Percentiles rank a stretch among this genome's conserved stretches.
phyloP scores from a whole-genome alignment of 2,888 invertebrate genomes.

The Dicycla oo region DNA sequence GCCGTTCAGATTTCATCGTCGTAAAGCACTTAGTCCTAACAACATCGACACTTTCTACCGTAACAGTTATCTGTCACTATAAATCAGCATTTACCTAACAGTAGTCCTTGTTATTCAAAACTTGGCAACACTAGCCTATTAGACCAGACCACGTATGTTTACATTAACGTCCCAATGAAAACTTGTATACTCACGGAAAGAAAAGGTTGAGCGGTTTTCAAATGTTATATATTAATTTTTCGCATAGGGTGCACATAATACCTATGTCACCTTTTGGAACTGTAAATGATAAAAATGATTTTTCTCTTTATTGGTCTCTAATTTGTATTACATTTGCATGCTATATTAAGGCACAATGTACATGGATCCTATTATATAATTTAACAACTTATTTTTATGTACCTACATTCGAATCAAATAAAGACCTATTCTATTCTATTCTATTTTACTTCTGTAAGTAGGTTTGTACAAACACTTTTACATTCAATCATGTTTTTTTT shows the following conservation, averaged over 20 bases:
- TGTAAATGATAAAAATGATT: no score
- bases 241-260: not conserved
- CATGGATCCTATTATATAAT: no score
- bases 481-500: no score
- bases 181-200: conserved; percentile 10
- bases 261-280: not conserved
- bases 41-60: conserved; percentile 21
- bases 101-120: conserved; percentile 38
- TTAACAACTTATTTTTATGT: no score
- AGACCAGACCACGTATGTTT: conserved; percentile 42
- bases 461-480: no score
- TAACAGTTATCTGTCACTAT: conserved; percentile 38
- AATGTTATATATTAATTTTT: not conserved
- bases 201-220: not conserved
- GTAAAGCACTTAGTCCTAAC: not conserved
- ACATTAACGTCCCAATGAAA: conserved; percentile 41
- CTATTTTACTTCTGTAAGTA: no score
- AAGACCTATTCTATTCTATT: no score
- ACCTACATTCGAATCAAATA: no score
- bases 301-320: no score
- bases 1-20: conserved; percentile 1
- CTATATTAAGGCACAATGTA: no score
- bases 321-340: no score
- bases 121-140: conserved; percentile 44
- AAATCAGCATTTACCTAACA: conserved; percentile 47